phyloP scores from a whole-genome alignment of 1,140 invertebrate species.

The Cotesia typhae region DNA sequence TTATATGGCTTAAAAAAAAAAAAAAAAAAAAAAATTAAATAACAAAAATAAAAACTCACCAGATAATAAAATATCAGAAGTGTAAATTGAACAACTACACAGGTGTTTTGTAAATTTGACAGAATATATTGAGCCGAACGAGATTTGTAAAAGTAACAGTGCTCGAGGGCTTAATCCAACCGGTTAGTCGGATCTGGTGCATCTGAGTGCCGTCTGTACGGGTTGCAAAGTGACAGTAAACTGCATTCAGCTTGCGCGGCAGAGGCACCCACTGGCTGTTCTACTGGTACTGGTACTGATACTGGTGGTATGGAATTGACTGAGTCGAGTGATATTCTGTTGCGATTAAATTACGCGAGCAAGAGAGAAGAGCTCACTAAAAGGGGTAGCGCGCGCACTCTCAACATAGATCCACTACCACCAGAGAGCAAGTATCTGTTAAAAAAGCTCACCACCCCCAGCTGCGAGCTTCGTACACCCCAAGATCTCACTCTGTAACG shows the following conservation, averaged over 20 bases:
- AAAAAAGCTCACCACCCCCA: background rate
- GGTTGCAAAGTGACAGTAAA: constrained; percentile 57
- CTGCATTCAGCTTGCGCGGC: constrained; percentile 56
- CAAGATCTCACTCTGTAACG: too few relatives aligned
- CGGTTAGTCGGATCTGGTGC: constrained; percentile 51
- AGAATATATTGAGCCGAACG: background rate
- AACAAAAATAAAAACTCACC: too few relatives aligned
- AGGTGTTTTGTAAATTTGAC: background rate
- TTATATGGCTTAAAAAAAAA: too few relatives aligned
- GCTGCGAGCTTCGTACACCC: background rate
- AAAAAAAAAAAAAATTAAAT: too few relatives aligned
- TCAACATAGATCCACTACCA: constrained; percentile 57
- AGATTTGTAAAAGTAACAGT: too few relatives aligned
- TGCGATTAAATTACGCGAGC: background rate
- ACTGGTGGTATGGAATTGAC: constrained; percentile 10
- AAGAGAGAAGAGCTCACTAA: constrained; percentile 20
- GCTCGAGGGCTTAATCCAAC: constrained; percentile 7
- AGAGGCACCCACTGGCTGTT: constrained; percentile 29
- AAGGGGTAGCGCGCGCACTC: constrained; percentile 60
- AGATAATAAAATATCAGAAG: too few relatives aligned
- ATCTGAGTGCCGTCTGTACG: constrained; percentile 62
- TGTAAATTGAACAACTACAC: background rate
- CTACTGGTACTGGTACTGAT: too few relatives aligned
- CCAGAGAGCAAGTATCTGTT: constrained; percentile 38
- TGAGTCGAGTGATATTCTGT: constrained; percentile 11